phyloP scores from a whole-genome alignment of 1,140 invertebrate species.

The Papilio machaon region DNA sequence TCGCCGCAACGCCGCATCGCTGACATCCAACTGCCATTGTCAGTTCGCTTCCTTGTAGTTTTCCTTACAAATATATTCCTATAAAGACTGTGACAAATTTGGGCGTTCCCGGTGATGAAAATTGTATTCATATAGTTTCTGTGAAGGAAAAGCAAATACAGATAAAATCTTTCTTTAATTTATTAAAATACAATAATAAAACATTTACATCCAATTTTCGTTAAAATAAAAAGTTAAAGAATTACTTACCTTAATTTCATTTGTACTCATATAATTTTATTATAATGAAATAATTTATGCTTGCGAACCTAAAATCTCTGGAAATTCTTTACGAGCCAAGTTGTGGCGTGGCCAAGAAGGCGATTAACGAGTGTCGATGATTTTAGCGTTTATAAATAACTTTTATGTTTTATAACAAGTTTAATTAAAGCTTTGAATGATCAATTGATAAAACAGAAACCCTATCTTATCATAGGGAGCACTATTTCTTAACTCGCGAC shows the following conservation, averaged over 20 bases:
- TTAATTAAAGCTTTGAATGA: constrained; percentile 20
- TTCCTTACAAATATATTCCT: neutral
- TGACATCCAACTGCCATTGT: constrained; percentile 29
- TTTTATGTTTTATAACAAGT: constrained; percentile 11
- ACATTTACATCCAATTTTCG: neutral
- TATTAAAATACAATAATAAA: neutral
- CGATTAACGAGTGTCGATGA: constrained; percentile 9
- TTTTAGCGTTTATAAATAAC: constrained; percentile 12
- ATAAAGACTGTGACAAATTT: neutral
- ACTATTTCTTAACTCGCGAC: neutral
- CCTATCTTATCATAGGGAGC: neutral
- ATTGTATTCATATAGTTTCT: neutral
- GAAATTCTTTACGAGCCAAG: neutral
- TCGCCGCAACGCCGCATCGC: neutral
- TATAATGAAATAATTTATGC: neutral
- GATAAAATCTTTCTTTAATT: neutral
- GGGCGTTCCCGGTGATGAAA: neutral
- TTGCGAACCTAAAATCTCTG: neutral
- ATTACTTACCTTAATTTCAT: neutral
- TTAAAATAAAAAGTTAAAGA: neutral
- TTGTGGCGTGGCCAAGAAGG: neutral
- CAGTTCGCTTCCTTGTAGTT: neutral
- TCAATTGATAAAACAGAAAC: neutral
- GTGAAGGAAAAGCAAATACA: neutral
- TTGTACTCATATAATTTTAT: neutral